A percentile compares a stretch with the other conserved stretches of the same genome.
phyloP scores from a whole-genome alignment of 2,797 vertebrate species.

The Sarcoramphus papa region DNA sequence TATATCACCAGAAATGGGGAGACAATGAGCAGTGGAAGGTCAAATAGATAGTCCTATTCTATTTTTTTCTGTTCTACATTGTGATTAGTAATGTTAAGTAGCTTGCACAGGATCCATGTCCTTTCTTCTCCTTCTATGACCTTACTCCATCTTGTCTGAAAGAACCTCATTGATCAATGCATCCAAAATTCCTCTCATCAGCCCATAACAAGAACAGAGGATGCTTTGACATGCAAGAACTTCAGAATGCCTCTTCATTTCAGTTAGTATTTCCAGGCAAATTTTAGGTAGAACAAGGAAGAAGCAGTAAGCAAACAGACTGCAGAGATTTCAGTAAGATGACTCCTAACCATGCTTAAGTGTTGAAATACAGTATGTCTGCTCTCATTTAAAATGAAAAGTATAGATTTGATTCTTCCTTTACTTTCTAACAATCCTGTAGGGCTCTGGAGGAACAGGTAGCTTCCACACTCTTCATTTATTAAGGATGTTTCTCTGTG shows the following conservation, averaged over 20 bases:
- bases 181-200: not conserved
- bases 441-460: not conserved
- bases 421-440: not conserved
- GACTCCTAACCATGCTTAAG: not conserved
- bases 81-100: not conserved
- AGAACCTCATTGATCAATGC: not conserved
- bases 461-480: not conserved
- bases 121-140: not conserved
- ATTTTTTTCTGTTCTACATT: not conserved
- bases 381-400: not conserved
- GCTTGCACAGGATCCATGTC: not conserved
- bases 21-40: not conserved
- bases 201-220: not conserved
- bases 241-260: not conserved
- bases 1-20: not conserved
- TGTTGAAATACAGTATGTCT: not conserved
- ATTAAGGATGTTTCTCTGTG: not conserved
- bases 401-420: not conserved
- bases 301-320: not conserved
- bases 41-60: not conserved
- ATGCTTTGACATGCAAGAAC: not conserved
- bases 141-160: not conserved
- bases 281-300: not conserved
- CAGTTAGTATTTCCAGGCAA: not conserved
- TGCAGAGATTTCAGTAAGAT: not conserved